Evolutionary conservation across 2,113 vertebrate genomes (phyloP), one percentile per base, ranked within the genome.

Genomic region (Alethe castanea): DNA sequence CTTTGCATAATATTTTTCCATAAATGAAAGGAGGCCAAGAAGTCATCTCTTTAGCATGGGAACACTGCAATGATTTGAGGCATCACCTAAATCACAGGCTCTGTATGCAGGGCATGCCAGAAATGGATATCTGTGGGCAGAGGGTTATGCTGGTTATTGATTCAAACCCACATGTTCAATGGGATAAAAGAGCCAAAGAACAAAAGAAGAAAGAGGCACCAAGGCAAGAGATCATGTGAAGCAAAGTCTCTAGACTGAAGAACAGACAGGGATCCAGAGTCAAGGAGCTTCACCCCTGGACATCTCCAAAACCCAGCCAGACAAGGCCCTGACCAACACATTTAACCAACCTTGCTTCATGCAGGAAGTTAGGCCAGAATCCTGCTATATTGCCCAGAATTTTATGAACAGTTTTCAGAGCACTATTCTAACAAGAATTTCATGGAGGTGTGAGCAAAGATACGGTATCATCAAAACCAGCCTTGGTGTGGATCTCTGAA

Each of bases 401-500:
- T 70, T 92, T 67, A 60, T 64, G 42, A 93, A 44, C 12, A 88
- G 40, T 23, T 92, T 90, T 67, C 61, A 1, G 1, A 93, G 33
- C 64, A 31, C 84, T 52, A 9, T 23, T 77, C 24, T 50, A 79
- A 59, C 35, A 81, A 45, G 38, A 67, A 74, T 67, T 76, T 64
- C 35, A 60, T 25, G 28, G 33, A 50, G 35, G 31, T 66, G 9
- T 28, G 53, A 81, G 78, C 53, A 80, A 74, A 91, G 40, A 79
- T 25, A 45, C 47, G 33, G 26, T 13, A 62, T 69, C 77, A 86
- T 60, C 81, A 84, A 65, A 95, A 64, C 13, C n/a, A 62, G 72
- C 24, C 61, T 23, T 48, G 69, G 70, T 8, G 7, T 35, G 62
- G 0, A 48, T 38, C 52, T 74, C 0, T 0, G 44, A 78, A 81